Evolutionary conservation across 2,797 vertebrate species (phyloP).

Genomic region (Characodon lateralis): DNA sequence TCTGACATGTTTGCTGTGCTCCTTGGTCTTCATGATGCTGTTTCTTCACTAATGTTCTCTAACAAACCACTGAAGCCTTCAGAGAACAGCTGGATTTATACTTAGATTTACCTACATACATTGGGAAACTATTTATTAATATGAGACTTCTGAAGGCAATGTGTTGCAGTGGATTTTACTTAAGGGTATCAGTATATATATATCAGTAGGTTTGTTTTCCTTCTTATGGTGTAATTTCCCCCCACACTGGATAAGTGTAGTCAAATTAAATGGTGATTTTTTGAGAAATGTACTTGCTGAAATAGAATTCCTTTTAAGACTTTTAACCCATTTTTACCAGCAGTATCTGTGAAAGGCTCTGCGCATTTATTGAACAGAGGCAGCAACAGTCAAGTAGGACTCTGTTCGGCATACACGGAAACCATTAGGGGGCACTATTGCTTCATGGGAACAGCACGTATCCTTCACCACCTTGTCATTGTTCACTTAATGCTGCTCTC

Average conservation of each 20-base stretch:
- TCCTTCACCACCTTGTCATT: slow-evolving; percentile 34
- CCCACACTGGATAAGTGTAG: background rate
- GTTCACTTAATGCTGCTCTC: slow-evolving; percentile 52
- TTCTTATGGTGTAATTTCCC: background rate
- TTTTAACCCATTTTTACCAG: background rate
- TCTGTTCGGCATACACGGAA: background rate
- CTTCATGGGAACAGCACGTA: background rate
- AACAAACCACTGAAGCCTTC: too few species aligned
- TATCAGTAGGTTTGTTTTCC: background rate
- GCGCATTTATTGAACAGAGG: background rate
- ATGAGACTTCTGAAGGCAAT: too few species aligned
- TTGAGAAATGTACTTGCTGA: too few species aligned
- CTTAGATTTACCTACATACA: too few species aligned
- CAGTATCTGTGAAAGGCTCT: background rate
- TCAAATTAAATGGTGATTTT: background rate
- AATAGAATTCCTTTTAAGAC: too few species aligned
- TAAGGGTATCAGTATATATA: background rate
- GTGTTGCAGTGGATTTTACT: background rate
- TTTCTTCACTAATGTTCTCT: too few species aligned
- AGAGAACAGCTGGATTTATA: too few species aligned
- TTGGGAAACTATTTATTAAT: too few species aligned
- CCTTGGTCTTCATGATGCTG: too few species aligned
- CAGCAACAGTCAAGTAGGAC: background rate
- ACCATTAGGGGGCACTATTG: slow-evolving; percentile 72
- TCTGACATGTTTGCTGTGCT: too few species aligned